Evolutionary conservation across 2,888 invertebrate genomes (phyloP), one percentile per base, ranked within the genome.

Genomic region (Ochropleura leucogaster): DNA sequence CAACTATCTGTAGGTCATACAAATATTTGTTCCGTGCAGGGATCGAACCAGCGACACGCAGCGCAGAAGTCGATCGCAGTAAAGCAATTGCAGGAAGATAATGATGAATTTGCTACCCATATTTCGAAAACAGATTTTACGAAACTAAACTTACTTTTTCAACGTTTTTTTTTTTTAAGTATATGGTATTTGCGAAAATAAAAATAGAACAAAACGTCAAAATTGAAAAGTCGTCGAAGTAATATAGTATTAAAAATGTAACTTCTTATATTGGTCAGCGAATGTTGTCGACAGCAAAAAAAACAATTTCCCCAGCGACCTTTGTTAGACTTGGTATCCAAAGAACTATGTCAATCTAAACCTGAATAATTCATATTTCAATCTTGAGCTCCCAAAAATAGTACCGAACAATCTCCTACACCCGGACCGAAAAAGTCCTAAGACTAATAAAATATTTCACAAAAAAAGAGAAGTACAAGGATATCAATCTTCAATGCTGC

Each of bases 401-500:
- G 57, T 70, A 64, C 42, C 46, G 16, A 73, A 63, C 57, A 66
- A 72, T 77, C n/a, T 82, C 40, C 74, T 60, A 57, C 6, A 47
- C 30, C 30, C 40, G 40, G 18, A 51, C 65, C 42, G 12, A 68
- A 83, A 64, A 82, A 68, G 59, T 67, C 30, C 63, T 53, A n/a
- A 73, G 78, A 78, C 73, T 81, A 86, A 79, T 88, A 88, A 89
- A 89, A 84, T 83, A 79, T 85, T 86, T 84, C 74, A 75, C 85
- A 77, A 82, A 87, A n/a, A 82, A 87, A 88, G 89, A 90, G 90
- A 87, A 88, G 83, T 64, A 87, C 85, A 84, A 85, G 90, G 91
- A 91, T 93, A 95, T 94, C 93, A 94, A 94, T 95, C 94, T 94
- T 92, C 90, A 90, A 94, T 93, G 93, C 91, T 89, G 90, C 90